Percentiles rank a stretch among this genome's conserved stretches.
Evolutionary conservation across 2,888 invertebrate species (phyloP).

Genomic region (Sycophila texana): DNA sequence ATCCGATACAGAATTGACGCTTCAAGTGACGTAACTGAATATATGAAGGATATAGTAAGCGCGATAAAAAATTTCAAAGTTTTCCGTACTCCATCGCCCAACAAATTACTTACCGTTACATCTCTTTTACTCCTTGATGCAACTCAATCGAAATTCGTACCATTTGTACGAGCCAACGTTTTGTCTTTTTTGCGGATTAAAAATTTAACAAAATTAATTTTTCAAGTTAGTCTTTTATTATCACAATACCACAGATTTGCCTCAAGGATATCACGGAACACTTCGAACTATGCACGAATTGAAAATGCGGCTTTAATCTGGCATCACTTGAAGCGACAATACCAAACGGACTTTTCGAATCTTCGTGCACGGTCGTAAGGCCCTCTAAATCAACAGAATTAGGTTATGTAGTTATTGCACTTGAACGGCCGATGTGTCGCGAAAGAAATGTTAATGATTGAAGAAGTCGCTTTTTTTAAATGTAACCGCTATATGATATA

Average conservation of each 20-base stretch:
- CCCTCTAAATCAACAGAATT: background rate
- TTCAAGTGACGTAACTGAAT: conserved; percentile 21
- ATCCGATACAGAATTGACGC: conserved; percentile 1
- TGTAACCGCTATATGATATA: conserved; percentile 10
- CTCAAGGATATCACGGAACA: no score
- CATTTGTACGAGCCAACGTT: background rate
- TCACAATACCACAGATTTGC: conserved; percentile 7
- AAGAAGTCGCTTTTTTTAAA: background rate
- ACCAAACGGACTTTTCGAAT: background rate
- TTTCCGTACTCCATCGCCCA: no score
- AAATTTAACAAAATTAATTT: conserved; percentile 27
- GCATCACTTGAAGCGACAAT: conserved; percentile 44
- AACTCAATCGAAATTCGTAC: background rate
- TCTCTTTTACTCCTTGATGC: no score
- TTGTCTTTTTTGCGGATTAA: background rate
- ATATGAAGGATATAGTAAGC: no score
- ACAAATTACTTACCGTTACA: no score
- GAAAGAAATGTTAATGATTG: background rate
- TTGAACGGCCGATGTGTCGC: no score
- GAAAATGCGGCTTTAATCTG: background rate
- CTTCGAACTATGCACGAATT: background rate
- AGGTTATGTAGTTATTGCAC: background rate
- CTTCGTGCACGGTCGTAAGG: conserved; percentile 5
- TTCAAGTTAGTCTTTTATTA: conserved; percentile 27
- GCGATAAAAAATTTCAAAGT: no score